phyloP scores from a whole-genome alignment of 2,888 invertebrate species.

The Drosophila suboccidentalis region DNA sequence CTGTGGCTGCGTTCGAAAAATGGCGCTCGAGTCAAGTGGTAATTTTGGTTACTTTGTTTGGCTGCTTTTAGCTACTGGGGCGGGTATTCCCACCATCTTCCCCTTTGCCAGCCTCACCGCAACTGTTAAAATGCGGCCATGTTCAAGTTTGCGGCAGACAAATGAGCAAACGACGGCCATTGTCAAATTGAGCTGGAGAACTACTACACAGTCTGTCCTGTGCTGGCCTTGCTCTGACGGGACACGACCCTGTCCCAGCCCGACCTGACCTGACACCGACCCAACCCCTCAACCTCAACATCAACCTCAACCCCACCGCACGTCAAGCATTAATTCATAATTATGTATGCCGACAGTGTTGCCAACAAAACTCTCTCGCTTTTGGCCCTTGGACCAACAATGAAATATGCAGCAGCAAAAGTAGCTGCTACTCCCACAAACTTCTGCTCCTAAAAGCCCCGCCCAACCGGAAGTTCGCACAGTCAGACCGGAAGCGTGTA shows the following conservation, averaged over 20 bases:
- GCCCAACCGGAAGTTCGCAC: conserved; percentile 49
- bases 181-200: conserved; percentile 66
- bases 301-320: conserved; percentile 32
- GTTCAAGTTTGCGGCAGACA: conserved; percentile 73
- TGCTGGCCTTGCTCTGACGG: conserved; percentile 5
- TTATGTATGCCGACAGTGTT: conserved; percentile 83
- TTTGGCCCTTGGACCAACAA: conserved; percentile 39
- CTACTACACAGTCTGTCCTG: conserved; percentile 6
- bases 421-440: conserved; percentile 23
- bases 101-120: conserved; percentile 21
- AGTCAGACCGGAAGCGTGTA: conserved; percentile 70
- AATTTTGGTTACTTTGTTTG: conserved; percentile 79
- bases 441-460: not conserved
- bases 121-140: conserved; percentile 76
- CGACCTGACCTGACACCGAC: conserved; percentile 9
- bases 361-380: conserved; percentile 56
- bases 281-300: conserved; percentile 4
- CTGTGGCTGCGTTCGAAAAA: conserved; percentile 56
- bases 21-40: conserved; percentile 76
- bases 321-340: conserved; percentile 82
- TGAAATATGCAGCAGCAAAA: conserved; percentile 74
- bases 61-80: conserved; percentile 12
- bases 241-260: conserved; percentile 6
- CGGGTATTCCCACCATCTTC: not conserved
- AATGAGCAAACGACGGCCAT: conserved; percentile 67